Evolutionary conservation across 2,888 invertebrate species (phyloP), one percentile per base, ranked within the genome.

Genomic region (Polymixis flavicincta): DNA sequence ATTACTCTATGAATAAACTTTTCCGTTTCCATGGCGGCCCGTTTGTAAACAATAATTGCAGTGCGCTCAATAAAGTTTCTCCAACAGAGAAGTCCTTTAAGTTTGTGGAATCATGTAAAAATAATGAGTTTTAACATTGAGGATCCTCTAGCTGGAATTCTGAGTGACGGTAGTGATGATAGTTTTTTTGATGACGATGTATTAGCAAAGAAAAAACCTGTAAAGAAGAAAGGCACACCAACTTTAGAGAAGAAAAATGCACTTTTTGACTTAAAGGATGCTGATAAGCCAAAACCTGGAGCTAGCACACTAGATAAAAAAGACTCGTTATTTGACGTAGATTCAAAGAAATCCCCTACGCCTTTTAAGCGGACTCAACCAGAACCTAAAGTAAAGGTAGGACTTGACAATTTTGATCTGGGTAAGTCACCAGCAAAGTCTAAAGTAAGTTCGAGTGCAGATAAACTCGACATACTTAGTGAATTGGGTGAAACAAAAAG

Each of bases 161-260:
- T 97, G 64, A 97, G 97, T 88, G 98, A 97, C 89, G 97, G 97
- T 76, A 97, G 97, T 87, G 97, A 97, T 87, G 98, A 98, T 87
- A 98, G 97, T 92, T 98, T 98, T 89, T 98, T 98, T 88, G 97
- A 97, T 84, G 97, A 97, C 85, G 97, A 97, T 84, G 96, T 95
- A 73, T 86, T 96, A 57, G 95, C 95, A 28, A 96, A 95, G 88
- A 96, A 95, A 88, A 95, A 95, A 85, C 83, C 93, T 5, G 70
- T 82, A 42, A 95, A 95, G 80, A 94, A 94, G 82, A 93, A 92
- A 84, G 89, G 83, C 57, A 92, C 92, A 2, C 89, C 93, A 54
- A 91, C 87, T 72, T 85, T 90, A 1, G 94, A 93, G 70, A 96
- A 93, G 88, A 96, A 95, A 89, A 95, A 89, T 78, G 88, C 94